Evolutionary conservation across 2,797 vertebrate species (phyloP).

Genomic region (Rhinophrynus dorsalis): DNA sequence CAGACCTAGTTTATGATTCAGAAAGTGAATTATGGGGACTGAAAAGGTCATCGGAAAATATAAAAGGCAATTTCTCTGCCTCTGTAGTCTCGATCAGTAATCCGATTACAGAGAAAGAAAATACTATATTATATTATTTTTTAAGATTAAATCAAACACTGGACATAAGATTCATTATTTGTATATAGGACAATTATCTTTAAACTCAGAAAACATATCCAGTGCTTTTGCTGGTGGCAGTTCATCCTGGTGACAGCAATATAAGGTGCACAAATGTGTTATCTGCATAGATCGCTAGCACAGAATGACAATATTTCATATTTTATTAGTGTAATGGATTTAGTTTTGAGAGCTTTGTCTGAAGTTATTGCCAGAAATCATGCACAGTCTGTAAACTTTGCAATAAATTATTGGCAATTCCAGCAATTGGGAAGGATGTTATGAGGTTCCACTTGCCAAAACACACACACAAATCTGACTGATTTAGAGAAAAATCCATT

Average conservation of each 20-base stretch:
- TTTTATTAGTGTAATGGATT: constrained; percentile 46
- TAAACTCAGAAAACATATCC: not conserved
- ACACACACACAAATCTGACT: constrained; percentile 4
- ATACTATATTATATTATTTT: too few relatives aligned
- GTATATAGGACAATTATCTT: not conserved
- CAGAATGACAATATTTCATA: constrained; percentile 32
- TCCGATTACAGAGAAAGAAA: too few relatives aligned
- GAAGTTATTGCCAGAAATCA: constrained; percentile 38
- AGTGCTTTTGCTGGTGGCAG: constrained; percentile 8
- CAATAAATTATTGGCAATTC: constrained; percentile 41
- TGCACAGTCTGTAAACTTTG: constrained; percentile 34
- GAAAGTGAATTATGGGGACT: too few relatives aligned
- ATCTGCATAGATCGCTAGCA: constrained; percentile 4
- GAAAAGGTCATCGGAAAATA: too few relatives aligned
- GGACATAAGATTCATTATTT: not conserved
- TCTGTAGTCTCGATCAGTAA: too few relatives aligned
- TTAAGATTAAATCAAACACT: constrained; percentile 3
- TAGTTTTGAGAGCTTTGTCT: constrained; percentile 36
- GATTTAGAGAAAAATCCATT: constrained; percentile 21
- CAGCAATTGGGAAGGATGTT: constrained; percentile 21
- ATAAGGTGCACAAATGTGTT: constrained; percentile 11
- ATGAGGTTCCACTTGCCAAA: constrained; percentile 31
- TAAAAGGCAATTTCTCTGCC: too few relatives aligned
- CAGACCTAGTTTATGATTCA: too few relatives aligned
- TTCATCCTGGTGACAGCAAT: constrained; percentile 12